Conservation (phyloP, 2,888 invertebrate species). For the Schizaphis graminum region DNA sequence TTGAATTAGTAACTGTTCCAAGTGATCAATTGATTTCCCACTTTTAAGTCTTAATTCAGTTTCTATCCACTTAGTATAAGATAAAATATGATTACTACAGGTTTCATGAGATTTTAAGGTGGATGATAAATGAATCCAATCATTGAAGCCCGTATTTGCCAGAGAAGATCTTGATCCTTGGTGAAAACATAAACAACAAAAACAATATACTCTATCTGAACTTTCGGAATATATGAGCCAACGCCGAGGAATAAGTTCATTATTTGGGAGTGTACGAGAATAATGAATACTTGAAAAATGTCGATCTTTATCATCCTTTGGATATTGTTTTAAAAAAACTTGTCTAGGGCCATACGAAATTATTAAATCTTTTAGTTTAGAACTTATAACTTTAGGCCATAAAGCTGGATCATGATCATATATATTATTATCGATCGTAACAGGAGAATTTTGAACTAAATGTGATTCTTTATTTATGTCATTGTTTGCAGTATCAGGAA, state of each 20-base stretch:
- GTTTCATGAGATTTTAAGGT: conserved; percentile 66
- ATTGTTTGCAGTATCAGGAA: conserved; percentile 18
- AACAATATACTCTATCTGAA: conserved; percentile 66
- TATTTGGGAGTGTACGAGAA: conserved; percentile 33
- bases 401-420: too few relatives aligned
- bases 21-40: conserved; percentile 37
- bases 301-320: conserved; percentile 3
- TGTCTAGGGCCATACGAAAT: conserved; percentile 24
- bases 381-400: conserved; percentile 35
- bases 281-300: conserved; percentile 23
- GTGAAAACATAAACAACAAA: conserved; percentile 63
- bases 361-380: conserved; percentile 13
- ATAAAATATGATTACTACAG: conserved; percentile 21
- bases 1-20: neutral
- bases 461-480: conserved; percentile 18
- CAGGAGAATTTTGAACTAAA: conserved; percentile 21
- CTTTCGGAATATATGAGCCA: conserved; percentile 54
- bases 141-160: conserved; percentile 57
- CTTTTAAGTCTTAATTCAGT: conserved; percentile 21
- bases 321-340: conserved; percentile 13
- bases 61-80: conserved; percentile 46
- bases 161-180: conserved; percentile 15
- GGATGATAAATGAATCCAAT: conserved; percentile 66
- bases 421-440: too few relatives aligned
- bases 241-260: conserved; percentile 14